phyloP scores from a whole-genome alignment of 2,888 invertebrate genomes.

The Orchestes rusci region DNA sequence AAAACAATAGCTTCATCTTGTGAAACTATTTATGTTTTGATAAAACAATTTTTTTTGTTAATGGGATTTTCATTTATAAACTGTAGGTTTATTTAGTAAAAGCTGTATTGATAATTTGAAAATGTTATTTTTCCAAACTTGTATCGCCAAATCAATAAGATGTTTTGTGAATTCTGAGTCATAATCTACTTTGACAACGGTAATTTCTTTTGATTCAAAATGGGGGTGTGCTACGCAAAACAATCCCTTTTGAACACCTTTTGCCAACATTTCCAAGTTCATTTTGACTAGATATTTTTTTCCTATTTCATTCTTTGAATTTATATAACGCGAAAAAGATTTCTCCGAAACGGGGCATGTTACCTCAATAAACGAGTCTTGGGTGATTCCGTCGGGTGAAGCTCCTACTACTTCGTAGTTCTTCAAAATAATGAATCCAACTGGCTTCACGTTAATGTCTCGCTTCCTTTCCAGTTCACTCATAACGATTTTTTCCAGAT shows the following conservation, averaged over 20 bases:
- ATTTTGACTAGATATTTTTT: neutral
- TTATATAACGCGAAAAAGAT: constrained; percentile 2
- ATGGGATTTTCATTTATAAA: no score
- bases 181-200: neutral
- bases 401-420: neutral
- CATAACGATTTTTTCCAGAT: constrained; percentile 1
- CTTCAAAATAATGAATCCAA: constrained; percentile 1
- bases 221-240: constrained; percentile 1
- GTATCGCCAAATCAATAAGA: neutral
- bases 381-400: neutral
- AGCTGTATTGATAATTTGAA: neutral
- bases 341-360: constrained; percentile 1
- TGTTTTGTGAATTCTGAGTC: constrained; percentile 1
- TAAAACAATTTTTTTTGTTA: no score
- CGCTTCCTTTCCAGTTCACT: neutral
- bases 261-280: constrained; percentile 2
- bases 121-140: constrained; percentile 1
- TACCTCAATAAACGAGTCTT: neutral
- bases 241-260: constrained; percentile 2
- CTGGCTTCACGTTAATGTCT: neutral
- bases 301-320: neutral
- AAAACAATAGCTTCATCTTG: no score
- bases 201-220: constrained; percentile 1
- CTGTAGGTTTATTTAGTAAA: constrained; percentile 3
- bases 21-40: no score